phyloP scores from a whole-genome alignment of 1,140 invertebrate species.

The Rhagoletis zephyria region DNA sequence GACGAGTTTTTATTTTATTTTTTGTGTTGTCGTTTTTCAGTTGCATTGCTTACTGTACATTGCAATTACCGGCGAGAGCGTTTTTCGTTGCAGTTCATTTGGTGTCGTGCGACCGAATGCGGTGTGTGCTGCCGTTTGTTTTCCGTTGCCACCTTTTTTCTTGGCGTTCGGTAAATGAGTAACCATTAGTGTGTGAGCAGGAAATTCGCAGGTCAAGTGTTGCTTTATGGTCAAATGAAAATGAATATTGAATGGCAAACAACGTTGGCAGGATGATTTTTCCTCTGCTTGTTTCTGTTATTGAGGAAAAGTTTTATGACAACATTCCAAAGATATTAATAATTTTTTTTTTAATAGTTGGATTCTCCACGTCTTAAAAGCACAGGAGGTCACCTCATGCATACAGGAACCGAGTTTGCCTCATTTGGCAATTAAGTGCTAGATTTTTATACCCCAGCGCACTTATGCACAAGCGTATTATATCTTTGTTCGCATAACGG shows the following conservation, averaged over 20 bases:
- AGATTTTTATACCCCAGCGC: too few species aligned
- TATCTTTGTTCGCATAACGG: too few species aligned
- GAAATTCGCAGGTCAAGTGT: background rate
- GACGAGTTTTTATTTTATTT: background rate
- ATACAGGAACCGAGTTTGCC: too few species aligned
- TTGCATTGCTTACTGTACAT: conserved; percentile 22
- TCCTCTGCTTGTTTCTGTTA: background rate
- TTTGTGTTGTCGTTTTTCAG: background rate
- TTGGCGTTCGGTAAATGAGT: background rate
- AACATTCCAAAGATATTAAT: too few species aligned
- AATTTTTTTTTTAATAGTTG: too few species aligned
- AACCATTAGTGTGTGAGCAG: background rate
- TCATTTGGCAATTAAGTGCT: too few species aligned
- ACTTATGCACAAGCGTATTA: too few species aligned
- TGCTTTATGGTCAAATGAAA: background rate
- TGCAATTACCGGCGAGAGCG: background rate
- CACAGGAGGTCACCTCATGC: too few species aligned
- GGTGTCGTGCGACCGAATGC: background rate
- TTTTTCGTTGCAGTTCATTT: background rate
- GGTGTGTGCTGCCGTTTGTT: background rate
- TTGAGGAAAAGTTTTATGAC: background rate
- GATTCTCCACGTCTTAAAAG: too few species aligned
- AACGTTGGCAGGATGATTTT: background rate
- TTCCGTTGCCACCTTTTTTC: background rate
- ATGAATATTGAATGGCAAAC: background rate